Evolutionary conservation across 1,140 invertebrate species (phyloP).

Genomic region (Colletes gigas): DNA sequence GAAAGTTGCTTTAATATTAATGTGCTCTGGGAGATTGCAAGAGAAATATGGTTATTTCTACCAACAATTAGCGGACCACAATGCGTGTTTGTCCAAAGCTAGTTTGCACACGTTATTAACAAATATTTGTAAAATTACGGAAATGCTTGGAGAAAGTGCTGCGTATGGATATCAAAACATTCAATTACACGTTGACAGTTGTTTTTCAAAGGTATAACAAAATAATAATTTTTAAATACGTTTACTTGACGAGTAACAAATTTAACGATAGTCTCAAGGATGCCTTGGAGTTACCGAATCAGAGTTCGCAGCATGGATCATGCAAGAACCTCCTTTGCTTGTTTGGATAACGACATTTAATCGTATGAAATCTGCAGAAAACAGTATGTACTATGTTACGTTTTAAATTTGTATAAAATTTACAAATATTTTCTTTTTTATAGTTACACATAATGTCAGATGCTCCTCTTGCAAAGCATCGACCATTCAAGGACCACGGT

Average conservation of each 20-base stretch:
- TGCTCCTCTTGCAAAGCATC: slow-evolving; percentile 83
- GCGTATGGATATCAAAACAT: slow-evolving; percentile 82
- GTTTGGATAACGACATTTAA: slow-evolving; percentile 84
- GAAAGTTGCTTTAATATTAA: slow-evolving; percentile 81
- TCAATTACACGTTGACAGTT: slow-evolving; percentile 80
- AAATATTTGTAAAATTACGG: slow-evolving; percentile 80
- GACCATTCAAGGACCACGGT: slow-evolving; percentile 83
- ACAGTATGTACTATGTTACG: slow-evolving; percentile 72
- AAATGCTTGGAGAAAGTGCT: slow-evolving; percentile 81
- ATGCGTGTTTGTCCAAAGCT: slow-evolving; percentile 81
- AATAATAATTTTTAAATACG: slow-evolving; percentile 18
- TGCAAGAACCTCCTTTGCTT: slow-evolving; percentile 83
- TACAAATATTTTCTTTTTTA: slow-evolving; percentile 56
- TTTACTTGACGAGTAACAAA: slow-evolving; percentile 4
- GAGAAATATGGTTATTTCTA: slow-evolving; percentile 85
- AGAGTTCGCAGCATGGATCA: slow-evolving; percentile 82
- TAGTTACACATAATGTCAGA: slow-evolving; percentile 82
- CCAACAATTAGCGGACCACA: slow-evolving; percentile 83
- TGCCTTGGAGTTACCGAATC: slow-evolving; percentile 82
- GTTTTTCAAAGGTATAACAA: slow-evolving; percentile 80
- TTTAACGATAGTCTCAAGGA: slow-evolving; percentile 76
- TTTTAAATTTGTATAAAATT: not conserved
- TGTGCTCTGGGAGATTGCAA: slow-evolving; percentile 81
- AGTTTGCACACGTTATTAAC: slow-evolving; percentile 80
- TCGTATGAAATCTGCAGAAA: slow-evolving; percentile 82